A percentile compares a stretch with the other conserved stretches of the same genome.
Evolutionary conservation across 2,888 invertebrate genomes (phyloP).

Genomic region (Sinopyrophorus schimmeli): DNA sequence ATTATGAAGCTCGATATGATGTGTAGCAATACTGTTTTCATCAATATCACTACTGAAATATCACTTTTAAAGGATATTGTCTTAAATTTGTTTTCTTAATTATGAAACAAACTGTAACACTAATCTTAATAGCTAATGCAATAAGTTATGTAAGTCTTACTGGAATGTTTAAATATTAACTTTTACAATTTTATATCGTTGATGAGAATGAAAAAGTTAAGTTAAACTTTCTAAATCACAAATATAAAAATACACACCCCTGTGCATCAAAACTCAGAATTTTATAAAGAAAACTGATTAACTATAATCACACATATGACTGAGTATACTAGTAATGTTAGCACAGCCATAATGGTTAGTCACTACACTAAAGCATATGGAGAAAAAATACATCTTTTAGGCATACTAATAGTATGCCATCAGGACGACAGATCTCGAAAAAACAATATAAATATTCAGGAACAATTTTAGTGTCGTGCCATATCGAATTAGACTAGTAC

Average conservation of each 20-base stretch:
- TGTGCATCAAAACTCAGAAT: slow-evolving; percentile 18
- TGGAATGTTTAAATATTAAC: slow-evolving; percentile 16
- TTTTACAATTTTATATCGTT: slow-evolving; percentile 6
- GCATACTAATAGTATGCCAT: slow-evolving; percentile 21
- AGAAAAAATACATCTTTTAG: slow-evolving; percentile 23
- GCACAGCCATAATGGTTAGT: slow-evolving; percentile 44
- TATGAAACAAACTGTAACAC: slow-evolving; percentile 1
- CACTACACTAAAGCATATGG: slow-evolving; percentile 39
- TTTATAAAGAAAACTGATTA: slow-evolving; percentile 18
- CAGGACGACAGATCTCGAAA: slow-evolving; percentile 25
- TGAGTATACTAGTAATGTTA: slow-evolving; percentile 35
- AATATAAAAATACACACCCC: slow-evolving; percentile 18
- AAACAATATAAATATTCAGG: slow-evolving; percentile 19
- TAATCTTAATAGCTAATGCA: slow-evolving; percentile 3
- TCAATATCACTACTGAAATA: slow-evolving; percentile 8
- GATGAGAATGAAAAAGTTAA: slow-evolving; percentile 2
- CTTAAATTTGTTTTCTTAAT: slow-evolving; percentile 6
- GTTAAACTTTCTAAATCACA: slow-evolving; percentile 11
- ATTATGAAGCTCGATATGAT: slow-evolving; percentile 23
- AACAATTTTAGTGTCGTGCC: slow-evolving; percentile 20
- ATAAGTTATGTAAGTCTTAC: slow-evolving; percentile 4
- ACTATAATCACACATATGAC: slow-evolving; percentile 24
- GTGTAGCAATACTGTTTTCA: slow-evolving; percentile 6
- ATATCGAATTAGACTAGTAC: slow-evolving; percentile 28
- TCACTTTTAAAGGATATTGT: slow-evolving; percentile 11